Evolutionary conservation across 2,888 invertebrate genomes (phyloP), one percentile per base, ranked within the genome.

Genomic region (Hypselothyrea guttata): DNA sequence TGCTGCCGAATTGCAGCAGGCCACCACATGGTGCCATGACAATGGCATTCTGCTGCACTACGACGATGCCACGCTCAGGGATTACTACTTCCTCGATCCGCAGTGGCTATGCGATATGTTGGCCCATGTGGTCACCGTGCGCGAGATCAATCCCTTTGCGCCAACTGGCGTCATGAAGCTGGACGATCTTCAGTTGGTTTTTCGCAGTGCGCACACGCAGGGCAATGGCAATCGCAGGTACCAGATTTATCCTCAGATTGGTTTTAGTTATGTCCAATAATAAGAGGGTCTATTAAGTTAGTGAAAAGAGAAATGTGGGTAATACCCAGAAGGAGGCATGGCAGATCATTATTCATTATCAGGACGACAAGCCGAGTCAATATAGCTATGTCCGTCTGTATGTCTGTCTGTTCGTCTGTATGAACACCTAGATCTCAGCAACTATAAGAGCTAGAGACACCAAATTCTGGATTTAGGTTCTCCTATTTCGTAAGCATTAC

Each of bases 61-160:
- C 84, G 97, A 98, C 81, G 98, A 98, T 88, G 97, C 97, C 0
- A 96, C 97, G 0, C 91, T 98, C 1, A 95, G 97, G 86, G 98
- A 99, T 90, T 92, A 98, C 45, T 98, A 98, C 90, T 99, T 99
- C 90, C 91, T 99, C 38, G 96, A 98, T 89, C 98, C 99, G 0
- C 99, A 99, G 89, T 99, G 99, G 99, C 92, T 99, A 35, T 99
- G 98, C 90, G 99, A 99, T 89, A 96, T 98, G 93, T 89, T 99
- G 33, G 98, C 99, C 0, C 97, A 97, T 89, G 98, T 99, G 0
- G 97, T 99, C 30, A 98, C 98, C 0, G 97, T 98, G 13, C 90
- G 98, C n/a, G 98, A 98, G 90, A 97, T 98, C 71, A 98, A 98
- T 91, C 97, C 97, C 0, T 98, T 98, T 89, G 97, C 97, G 0